These are phyloP conservation scores for Balearica regulorum DNA, from an alignment of 2,797 vertebrate genomes.

Conservation along the genomic window DNA sequence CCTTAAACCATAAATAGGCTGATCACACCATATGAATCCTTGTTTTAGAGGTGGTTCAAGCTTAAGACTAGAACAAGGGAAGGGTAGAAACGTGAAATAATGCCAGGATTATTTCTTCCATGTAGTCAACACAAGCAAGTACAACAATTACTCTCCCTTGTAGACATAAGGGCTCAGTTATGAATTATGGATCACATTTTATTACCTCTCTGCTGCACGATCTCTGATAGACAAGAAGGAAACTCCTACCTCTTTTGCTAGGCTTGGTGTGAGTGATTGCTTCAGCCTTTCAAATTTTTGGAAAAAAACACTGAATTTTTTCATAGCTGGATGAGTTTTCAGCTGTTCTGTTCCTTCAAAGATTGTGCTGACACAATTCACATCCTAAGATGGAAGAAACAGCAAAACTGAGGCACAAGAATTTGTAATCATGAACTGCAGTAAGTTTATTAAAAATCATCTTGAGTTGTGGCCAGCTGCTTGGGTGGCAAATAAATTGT, in stretches of 20 bases:
- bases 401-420: neutral
- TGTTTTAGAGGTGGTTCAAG: neutral
- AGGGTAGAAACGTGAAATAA: neutral
- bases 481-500: neutral
- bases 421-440: neutral
- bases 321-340: constrained; percentile 10
- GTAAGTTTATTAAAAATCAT: neutral
- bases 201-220: neutral
- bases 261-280: neutral
- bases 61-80: neutral
- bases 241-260: neutral
- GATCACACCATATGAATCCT: neutral
- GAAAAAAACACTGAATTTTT: constrained; percentile 27
- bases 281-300: constrained; percentile 57
- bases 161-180: neutral
- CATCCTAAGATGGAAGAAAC: neutral
- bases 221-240: neutral
- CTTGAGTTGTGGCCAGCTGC: neutral
- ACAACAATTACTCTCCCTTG: neutral
- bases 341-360: constrained; percentile 55
- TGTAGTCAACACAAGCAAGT: neutral
- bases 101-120: neutral
- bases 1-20: neutral
- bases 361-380: constrained; percentile 25
- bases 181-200: neutral